phyloP scores from a whole-genome alignment of 2,797 vertebrate species.

The Megalops cyprinoides region DNA sequence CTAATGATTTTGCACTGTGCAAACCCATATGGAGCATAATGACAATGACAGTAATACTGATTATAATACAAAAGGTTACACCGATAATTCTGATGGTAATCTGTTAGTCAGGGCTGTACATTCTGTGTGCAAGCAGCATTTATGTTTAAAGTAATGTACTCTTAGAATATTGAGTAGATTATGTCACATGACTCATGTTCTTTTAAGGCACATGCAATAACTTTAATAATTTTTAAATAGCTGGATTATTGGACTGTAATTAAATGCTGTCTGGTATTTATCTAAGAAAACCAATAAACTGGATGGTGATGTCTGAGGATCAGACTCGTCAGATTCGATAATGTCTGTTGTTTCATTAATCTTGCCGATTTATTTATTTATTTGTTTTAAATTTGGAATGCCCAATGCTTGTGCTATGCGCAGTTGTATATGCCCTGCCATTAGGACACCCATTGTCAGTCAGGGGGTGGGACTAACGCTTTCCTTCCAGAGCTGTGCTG shows the following conservation, averaged over 20 bases:
- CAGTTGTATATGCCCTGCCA: no score
- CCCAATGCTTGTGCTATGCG: no score
- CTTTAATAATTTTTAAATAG: conserved; percentile 65
- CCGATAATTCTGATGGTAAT: neutral
- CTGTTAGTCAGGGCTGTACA: conserved; percentile 42
- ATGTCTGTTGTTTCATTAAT: conserved; percentile 15
- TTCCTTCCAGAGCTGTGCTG: no score
- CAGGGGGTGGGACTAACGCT: no score
- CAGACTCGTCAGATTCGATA: conserved; percentile 29
- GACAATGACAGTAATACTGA: conserved; percentile 47
- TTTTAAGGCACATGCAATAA: conserved; percentile 69
- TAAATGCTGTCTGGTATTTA: conserved; percentile 58
- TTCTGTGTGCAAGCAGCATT: conserved; percentile 45
- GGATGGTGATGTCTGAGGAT: conserved; percentile 46
- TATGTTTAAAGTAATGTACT: conserved; percentile 29
- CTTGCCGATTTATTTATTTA: neutral
- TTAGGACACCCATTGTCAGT: no score
- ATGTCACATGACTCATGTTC: conserved; percentile 46
- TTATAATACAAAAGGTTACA: neutral
- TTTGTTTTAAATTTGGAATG: no score
- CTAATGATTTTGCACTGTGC: conserved; percentile 46
- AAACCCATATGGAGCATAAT: conserved; percentile 43
- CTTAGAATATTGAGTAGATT: conserved; percentile 50
- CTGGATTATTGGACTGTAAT: conserved; percentile 53
- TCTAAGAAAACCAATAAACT: conserved; percentile 71